Percentiles rank a stretch among this genome's conserved stretches.
Evolutionary conservation across 2,113 vertebrate genomes (phyloP).

Genomic region (Zingel zingel): DNA sequence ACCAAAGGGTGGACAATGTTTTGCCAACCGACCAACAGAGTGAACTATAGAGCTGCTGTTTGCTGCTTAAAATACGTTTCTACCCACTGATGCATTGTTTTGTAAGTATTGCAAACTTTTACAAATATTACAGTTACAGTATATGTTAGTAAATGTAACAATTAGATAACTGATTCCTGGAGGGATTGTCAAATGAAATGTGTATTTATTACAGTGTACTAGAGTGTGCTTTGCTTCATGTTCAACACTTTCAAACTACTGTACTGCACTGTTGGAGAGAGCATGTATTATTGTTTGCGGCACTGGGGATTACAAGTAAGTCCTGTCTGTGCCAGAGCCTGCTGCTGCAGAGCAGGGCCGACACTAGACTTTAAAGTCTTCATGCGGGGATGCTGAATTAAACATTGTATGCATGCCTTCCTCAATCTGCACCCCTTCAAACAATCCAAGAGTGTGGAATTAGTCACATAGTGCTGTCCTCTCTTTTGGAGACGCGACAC

Average conservation of each 20-base stretch:
- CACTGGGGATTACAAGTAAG: slow-evolving; percentile 58
- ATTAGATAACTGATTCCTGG: neutral
- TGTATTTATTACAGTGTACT: slow-evolving; percentile 16
- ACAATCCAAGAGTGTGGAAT: slow-evolving; percentile 73
- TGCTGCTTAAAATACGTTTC: too few relatives aligned
- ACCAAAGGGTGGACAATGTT: too few relatives aligned
- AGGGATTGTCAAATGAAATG: slow-evolving; percentile 12
- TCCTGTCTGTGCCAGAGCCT: slow-evolving; percentile 55
- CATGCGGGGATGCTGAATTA: slow-evolving; percentile 71
- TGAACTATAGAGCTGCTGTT: too few relatives aligned
- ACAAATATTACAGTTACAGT: neutral
- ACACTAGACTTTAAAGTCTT: slow-evolving; percentile 66
- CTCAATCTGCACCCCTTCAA: slow-evolving; percentile 71
- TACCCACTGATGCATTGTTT: neutral
- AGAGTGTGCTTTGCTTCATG: slow-evolving; percentile 3
- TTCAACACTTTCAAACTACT: slow-evolving; percentile 33
- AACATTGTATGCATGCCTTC: slow-evolving; percentile 67
- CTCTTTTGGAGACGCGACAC: slow-evolving; percentile 42
- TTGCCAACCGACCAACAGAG: too few relatives aligned
- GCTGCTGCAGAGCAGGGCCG: slow-evolving; percentile 52
- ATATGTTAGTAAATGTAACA: neutral
- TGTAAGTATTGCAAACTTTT: neutral
- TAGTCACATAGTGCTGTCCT: slow-evolving; percentile 58
- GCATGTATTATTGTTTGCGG: slow-evolving; percentile 41
- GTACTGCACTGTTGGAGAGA: slow-evolving; percentile 25